Evolutionary conservation across 1,140 invertebrate species (phyloP), one percentile per base, ranked within the genome.

Genomic region (Drosophila insularis): DNA sequence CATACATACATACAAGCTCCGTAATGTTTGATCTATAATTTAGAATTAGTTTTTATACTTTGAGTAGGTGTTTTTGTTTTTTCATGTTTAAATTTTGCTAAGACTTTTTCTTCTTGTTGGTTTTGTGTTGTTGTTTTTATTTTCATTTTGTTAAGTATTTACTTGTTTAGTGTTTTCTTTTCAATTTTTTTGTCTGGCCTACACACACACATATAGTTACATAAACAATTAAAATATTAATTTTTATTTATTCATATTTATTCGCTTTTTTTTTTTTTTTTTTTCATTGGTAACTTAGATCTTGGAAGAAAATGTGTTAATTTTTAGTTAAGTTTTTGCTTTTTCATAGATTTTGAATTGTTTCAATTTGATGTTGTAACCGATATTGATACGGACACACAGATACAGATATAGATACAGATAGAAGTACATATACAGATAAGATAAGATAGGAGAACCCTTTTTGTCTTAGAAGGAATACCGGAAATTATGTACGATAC

Each of bases 1-100:
- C 81, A 81, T 81, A 85, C 81, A 81, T 81, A 82, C 78, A 86
- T 86, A 86, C 81, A 86, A 86, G 81, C 81, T 86, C 81, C 80
- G 81, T 86, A 81, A 86, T 86, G 81, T 86, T 86, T 81, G 80
- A 82, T 82, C 82, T 85, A 73, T 72, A 78, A 86, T 81, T 85
- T 85, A 86, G 78, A 87, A 81, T 82, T 87, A 80, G 27, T 27
- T 73, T 86, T 86, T 76, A 72, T 86, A 86, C 82, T 86, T 86
- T 86, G 60, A 87, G 79, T 86, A 50, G 43, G 17, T 50, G 19
- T 46, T 86, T 81, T 74, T 86, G 71, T 86, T 50, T 21, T 14
- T 19, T n/a, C 43, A 46, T 17, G 14, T 50, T 50, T 86, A 73
- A 79, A 86, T 81, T 86, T 86, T 80, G 75, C 82, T 87, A 86